phyloP scores from a whole-genome alignment of 2,797 vertebrate species.

The Rhadinocentrus ornatus region DNA sequence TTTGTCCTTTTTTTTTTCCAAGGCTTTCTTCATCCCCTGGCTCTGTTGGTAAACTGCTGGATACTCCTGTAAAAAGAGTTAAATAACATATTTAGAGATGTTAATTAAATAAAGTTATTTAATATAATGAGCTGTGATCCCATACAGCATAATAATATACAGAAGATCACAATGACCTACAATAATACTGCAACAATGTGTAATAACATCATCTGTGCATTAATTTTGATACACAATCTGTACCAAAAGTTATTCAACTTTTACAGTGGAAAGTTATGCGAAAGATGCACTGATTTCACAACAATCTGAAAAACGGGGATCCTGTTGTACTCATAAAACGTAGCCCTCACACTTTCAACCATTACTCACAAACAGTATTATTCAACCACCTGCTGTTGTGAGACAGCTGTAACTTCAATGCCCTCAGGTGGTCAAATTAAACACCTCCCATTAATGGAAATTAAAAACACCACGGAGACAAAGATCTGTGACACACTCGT shows the following conservation, averaged over 20 bases:
- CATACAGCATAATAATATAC: background rate
- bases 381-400: constrained; percentile 22
- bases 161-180: background rate
- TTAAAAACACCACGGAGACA: constrained; percentile 28
- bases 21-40: constrained; percentile 34
- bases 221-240: background rate
- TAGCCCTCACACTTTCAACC: background rate
- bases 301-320: constrained; percentile 57
- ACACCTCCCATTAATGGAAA: constrained; percentile 44
- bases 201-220: background rate
- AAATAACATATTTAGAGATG: background rate
- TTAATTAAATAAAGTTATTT: background rate
- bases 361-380: constrained; percentile 32
- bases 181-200: background rate
- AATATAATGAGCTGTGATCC: background rate
- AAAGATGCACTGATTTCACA: constrained; percentile 56
- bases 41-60: constrained; percentile 3
- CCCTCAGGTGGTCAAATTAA: constrained; percentile 37
- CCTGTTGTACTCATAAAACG: constrained; percentile 4
- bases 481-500: constrained; percentile 7
- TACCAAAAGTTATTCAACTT: background rate
- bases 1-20: constrained; percentile 21
- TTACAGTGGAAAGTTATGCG: background rate
- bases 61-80: constrained; percentile 36
- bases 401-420: constrained; percentile 35